A percentile compares a stretch with the other conserved stretches of the same genome.
These are phyloP conservation scores for Percina caprodes DNA, from an alignment of 2,113 vertebrate species.

Conservation along the genomic window DNA sequence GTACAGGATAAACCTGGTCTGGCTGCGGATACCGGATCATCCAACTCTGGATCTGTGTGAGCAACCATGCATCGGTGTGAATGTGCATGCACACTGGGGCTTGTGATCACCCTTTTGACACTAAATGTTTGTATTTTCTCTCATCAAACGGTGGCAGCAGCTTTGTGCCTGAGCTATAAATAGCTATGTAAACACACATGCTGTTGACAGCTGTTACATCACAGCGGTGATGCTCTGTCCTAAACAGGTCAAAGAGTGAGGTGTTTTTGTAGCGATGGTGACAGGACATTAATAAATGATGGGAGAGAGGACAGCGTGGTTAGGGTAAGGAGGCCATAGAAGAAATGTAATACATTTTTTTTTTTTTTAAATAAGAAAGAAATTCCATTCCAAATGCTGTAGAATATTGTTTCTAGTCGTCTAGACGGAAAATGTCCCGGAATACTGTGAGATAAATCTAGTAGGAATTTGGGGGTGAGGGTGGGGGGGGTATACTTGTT, in stretches of 20 bases:
- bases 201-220: slow-evolving; percentile 75
- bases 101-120: slow-evolving; percentile 33
- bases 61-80: not conserved
- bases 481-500: slow-evolving; percentile 19
- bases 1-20: not conserved
- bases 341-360: not conserved
- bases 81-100: not conserved
- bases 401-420: not conserved
- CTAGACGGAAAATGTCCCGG: slow-evolving; percentile 12
- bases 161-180: slow-evolving; percentile 71
- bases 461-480: slow-evolving; percentile 1
- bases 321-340: not conserved
- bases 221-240: slow-evolving; percentile 52
- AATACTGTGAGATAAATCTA: not conserved
- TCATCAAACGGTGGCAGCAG: slow-evolving; percentile 36
- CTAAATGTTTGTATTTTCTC: slow-evolving; percentile 50
- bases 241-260: slow-evolving; percentile 45
- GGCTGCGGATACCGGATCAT: slow-evolving; percentile 4
- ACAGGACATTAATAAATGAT: slow-evolving; percentile 22
- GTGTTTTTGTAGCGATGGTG: slow-evolving; percentile 7
- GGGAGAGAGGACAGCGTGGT: not conserved
- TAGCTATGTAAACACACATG: slow-evolving; percentile 63
- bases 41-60: not conserved
- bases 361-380: too few species aligned
- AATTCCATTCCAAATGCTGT: not conserved